Base-by-base conservation (phyloP, 2,113 vertebrate genomes). In the Anser brachyrhynchus region DNA sequence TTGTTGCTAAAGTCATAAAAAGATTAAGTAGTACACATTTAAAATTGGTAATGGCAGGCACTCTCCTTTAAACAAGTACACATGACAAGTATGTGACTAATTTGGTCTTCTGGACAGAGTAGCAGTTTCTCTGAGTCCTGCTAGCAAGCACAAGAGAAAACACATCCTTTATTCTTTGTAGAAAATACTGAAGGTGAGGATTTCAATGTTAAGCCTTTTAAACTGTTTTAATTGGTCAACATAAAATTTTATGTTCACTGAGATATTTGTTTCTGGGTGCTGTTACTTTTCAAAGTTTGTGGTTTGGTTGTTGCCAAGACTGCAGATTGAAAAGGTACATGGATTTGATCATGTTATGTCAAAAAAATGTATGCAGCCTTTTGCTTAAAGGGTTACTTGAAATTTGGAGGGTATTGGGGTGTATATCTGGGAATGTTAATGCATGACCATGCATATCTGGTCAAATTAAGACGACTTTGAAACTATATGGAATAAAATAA, bases 291-390 rank as follows among this genome's bases (percentile, higher is more conserved):
- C 46, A 58, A 23, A 37, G 2, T 77, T 57, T 44, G 28, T 54
- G 11, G 6, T 51, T 58, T 74, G 43, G 6, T 7, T 65, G 7
- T 69, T 93, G 7, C 8, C 69, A 54, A 51, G 29, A 66, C 23
- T n/a, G 22, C 0, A 35, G 21, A 31, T 3, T 33, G 21, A 51
- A 77, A 78, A 65, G 8, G 5, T 75, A 7, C 19, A 39, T 13
- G 2, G 14, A 4, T 67, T 79, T 88, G 25, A 37, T 54, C 35
- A 31, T 10, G 2, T 35, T 16, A 6, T n/a, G n/a, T 18, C 13
- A 66, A 83, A 86, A 86, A 86, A 4, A 1, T 16, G 3, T 11
- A n/a, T 13, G 13, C 0, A 0, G 2, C 3, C 4, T 5, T 51
- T 62, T 83, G 7, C 29, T 46, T 67, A 17, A 78, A 71, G 13